Percentiles rank a stretch among this genome's conserved stretches.
phyloP scores from a whole-genome alignment of 2,113 vertebrate genomes.

The Zosterops hypoxanthus region DNA sequence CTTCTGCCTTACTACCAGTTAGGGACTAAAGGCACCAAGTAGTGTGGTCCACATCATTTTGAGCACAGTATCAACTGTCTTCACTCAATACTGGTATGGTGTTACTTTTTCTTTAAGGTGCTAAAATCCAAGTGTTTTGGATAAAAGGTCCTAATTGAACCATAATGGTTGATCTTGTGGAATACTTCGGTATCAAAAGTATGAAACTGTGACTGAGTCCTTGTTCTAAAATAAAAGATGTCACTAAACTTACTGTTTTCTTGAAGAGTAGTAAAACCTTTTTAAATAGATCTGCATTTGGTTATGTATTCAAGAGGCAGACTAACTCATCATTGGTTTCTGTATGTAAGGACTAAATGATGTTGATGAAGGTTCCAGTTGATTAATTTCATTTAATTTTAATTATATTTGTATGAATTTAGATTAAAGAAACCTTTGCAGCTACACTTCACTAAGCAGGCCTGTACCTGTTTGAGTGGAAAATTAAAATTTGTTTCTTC shows the following conservation, averaged over 20 bases:
- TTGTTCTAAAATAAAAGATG: conserved; percentile 20
- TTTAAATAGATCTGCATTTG: not conserved
- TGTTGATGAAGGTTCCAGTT: not conserved
- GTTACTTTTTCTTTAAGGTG: conserved; percentile 50
- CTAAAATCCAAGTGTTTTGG: conserved; percentile 55
- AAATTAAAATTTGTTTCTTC: not conserved
- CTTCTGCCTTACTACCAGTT: conserved; percentile 11
- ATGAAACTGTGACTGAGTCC: not conserved
- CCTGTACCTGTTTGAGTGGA: not conserved
- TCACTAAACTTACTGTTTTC: not conserved
- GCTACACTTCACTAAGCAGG: not conserved
- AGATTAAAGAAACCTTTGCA: not conserved
- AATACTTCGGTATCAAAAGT: not conserved
- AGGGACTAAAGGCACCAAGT: not conserved
- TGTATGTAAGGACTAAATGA: not conserved
- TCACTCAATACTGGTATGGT: not conserved
- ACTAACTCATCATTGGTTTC: not conserved
- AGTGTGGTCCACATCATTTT: not conserved
- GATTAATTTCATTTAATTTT: not conserved
- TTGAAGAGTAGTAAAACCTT: not conserved
- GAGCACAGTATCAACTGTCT: not conserved
- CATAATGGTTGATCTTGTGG: conserved; percentile 33
- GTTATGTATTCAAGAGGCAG: not conserved
- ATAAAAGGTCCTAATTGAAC: conserved; percentile 44
- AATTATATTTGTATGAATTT: not conserved